Evolutionary conservation across 2,113 vertebrate genomes (phyloP).

Genomic region (Paramormyrops kingsleyae): DNA sequence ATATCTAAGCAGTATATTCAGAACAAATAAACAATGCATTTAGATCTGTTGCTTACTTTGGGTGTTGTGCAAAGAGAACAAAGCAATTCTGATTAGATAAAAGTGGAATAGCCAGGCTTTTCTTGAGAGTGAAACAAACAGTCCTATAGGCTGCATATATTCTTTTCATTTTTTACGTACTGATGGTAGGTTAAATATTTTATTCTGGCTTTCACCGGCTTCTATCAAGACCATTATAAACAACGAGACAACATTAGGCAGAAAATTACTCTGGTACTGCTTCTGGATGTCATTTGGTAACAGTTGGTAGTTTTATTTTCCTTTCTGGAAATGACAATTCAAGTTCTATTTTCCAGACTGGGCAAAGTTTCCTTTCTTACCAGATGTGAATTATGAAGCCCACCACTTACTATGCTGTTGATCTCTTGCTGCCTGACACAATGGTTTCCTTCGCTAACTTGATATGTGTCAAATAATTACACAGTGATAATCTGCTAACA

Average conservation of each 20-base stretch:
- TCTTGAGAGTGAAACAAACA: background rate
- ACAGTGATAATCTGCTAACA: slow-evolving; percentile 14
- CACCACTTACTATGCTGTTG: slow-evolving; percentile 31
- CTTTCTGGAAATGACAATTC: background rate
- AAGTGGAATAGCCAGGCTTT: background rate
- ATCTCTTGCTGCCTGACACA: background rate
- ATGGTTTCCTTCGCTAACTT: slow-evolving; percentile 1
- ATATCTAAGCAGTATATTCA: background rate
- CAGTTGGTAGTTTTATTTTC: background rate
- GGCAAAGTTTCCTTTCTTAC: background rate
- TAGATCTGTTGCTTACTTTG: background rate
- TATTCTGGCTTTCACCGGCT: background rate
- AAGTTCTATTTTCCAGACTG: background rate
- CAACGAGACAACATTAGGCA: background rate
- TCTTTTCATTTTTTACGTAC: background rate
- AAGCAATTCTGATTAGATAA: background rate
- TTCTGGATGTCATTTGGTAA: background rate
- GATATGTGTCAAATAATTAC: slow-evolving; percentile 21
- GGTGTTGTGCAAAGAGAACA: background rate
- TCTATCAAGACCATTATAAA: background rate
- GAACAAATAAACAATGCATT: background rate
- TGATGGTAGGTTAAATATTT: background rate
- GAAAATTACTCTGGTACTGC: background rate
- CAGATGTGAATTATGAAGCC: slow-evolving; percentile 38
- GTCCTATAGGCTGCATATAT: background rate